A percentile compares a stretch with the other conserved stretches of the same genome.
Evolutionary conservation across 2,797 vertebrate genomes (phyloP).

Genomic region (Macropus fuliginosus): DNA sequence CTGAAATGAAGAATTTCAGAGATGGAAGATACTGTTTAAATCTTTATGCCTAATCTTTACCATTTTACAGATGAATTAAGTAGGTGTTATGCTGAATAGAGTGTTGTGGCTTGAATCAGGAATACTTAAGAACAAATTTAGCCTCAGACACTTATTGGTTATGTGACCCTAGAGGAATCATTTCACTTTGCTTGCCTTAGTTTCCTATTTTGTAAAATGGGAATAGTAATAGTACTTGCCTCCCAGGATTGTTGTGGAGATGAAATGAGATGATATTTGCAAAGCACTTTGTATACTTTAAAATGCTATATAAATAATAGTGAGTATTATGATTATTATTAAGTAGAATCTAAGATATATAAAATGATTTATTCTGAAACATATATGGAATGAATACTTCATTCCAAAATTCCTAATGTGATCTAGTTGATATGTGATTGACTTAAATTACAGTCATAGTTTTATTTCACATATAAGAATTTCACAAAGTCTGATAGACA

Average conservation of each 20-base stretch:
- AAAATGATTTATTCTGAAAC: neutral
- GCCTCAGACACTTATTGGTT: neutral
- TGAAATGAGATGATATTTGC: neutral
- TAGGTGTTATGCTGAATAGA: neutral
- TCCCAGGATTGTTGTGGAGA: neutral
- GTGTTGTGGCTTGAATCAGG: neutral
- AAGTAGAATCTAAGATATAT: neutral
- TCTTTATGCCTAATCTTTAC: neutral
- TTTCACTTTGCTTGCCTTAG: neutral
- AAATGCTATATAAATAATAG: neutral
- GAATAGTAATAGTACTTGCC: neutral
- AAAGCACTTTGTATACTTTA: neutral
- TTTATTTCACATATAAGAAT: neutral
- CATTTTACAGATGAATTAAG: neutral
- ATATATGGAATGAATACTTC: neutral
- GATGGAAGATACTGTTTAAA: neutral
- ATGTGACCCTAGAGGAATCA: neutral
- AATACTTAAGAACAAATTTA: neutral
- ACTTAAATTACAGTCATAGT: neutral
- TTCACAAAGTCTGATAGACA: neutral
- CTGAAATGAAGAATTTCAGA: neutral
- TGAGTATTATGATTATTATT: neutral
- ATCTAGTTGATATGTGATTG: neutral
- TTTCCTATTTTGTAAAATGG: neutral
- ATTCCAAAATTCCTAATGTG: neutral